A percentile compares a stretch with the other conserved stretches of the same genome.
These are phyloP conservation scores for Hoplostethus atlanticus DNA, from an alignment of 2,797 vertebrate genomes.

Conservation along the genomic window DNA sequence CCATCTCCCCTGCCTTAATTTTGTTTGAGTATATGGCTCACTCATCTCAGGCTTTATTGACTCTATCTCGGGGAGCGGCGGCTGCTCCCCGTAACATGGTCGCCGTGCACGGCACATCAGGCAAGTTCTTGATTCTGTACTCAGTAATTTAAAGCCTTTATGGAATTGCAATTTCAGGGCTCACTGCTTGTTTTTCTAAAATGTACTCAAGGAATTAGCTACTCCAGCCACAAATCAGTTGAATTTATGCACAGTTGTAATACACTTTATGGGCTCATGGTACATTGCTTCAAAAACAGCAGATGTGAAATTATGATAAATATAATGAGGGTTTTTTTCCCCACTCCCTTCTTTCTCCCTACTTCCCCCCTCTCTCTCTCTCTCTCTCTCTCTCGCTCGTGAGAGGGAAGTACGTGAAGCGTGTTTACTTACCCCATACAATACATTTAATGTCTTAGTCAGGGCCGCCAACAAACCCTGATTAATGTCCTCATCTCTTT, in stretches of 20 bases:
- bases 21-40: constrained; percentile 97
- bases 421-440: constrained; percentile 99
- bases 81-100: constrained; percentile 92
- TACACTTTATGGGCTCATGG: constrained; percentile 99
- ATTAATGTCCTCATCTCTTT: constrained; percentile 99
- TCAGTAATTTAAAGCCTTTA: constrained; percentile 99
- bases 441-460: constrained; percentile 99
- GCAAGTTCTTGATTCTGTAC: constrained; percentile 98
- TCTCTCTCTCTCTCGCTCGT: constrained; percentile 84
- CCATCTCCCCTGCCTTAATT: constrained; percentile 91
- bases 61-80: constrained; percentile 91
- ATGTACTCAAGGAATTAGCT: constrained; percentile 99
- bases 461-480: constrained; percentile 98
- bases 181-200: constrained; percentile 99
- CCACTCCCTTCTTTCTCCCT: constrained; percentile 83
- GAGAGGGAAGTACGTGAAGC: constrained; percentile 94
- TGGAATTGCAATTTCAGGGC: constrained; percentile 99
- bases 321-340: constrained; percentile 95
- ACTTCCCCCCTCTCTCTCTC: constrained; percentile 42
- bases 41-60: constrained; percentile 99
- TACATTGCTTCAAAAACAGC: constrained; percentile 99
- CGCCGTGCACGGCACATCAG: constrained; percentile 93
- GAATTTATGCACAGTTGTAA: constrained; percentile 99
- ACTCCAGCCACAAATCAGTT: constrained; percentile 99
- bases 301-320: constrained; percentile 99